Conservation (phyloP, 2,797 vertebrate species). For the Sciurus carolinensis region DNA sequence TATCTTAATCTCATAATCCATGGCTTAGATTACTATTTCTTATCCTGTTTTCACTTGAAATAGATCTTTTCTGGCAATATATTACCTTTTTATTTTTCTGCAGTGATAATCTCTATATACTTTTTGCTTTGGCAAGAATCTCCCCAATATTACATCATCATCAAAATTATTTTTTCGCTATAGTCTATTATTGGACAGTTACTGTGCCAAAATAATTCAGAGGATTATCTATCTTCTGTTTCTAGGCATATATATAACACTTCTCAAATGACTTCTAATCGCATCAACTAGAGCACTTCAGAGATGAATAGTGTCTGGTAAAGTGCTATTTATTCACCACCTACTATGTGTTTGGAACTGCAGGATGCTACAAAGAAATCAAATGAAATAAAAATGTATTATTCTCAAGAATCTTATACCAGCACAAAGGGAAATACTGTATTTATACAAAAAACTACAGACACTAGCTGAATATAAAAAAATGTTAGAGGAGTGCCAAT, state of each 20-base stretch:
- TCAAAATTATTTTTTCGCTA: not conserved
- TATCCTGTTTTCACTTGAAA: conserved; percentile 21
- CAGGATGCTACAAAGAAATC: not conserved
- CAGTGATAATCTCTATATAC: not conserved
- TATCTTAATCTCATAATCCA: not conserved
- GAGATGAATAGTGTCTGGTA: conserved; percentile 3
- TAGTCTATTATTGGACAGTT: not conserved
- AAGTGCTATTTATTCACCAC: conserved; percentile 10
- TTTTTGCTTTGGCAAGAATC: not conserved
- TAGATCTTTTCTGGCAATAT: conserved; percentile 10
- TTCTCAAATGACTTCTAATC: conserved; percentile 20
- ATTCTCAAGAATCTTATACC: not conserved
- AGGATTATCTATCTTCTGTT: not conserved
- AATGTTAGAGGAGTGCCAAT: not conserved
- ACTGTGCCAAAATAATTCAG: not conserved
- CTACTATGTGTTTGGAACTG: not conserved
- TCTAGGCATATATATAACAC: not conserved
- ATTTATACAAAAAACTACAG: conserved; percentile 3
- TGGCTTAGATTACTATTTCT: not conserved
- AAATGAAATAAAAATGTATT: conserved; percentile 41
- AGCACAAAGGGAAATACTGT: not conserved
- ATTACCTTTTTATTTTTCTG: not conserved
- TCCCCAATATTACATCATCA: not conserved
- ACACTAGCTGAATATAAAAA: not conserved
- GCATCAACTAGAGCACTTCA: not conserved